Conservation (phyloP, 2,888 invertebrate genomes). For the Drosophila picticornis region DNA sequence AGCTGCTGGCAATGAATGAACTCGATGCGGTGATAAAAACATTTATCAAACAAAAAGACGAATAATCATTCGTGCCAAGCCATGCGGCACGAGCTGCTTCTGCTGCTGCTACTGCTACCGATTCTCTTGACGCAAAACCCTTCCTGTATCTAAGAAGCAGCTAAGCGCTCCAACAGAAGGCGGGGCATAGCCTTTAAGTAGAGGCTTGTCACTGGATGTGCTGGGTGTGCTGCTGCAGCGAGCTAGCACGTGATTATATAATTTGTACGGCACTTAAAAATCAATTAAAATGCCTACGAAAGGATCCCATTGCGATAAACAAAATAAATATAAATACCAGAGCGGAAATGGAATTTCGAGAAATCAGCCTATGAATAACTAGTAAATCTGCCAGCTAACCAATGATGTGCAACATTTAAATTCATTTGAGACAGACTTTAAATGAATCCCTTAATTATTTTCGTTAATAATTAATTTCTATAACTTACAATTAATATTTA, state of each 20-base stretch:
- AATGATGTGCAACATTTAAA: background rate
- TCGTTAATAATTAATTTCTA: background rate
- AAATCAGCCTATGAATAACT: conserved; percentile 3
- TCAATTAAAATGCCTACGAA: conserved; percentile 64
- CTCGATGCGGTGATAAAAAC: conserved; percentile 85
- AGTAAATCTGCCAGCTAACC: background rate
- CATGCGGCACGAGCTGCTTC: conserved; percentile 49
- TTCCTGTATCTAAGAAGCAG: conserved; percentile 29
- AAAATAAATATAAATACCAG: conserved; percentile 9
- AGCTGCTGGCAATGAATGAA: conserved; percentile 85
- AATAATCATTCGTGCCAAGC: conserved; percentile 80
- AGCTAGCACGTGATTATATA: conserved; percentile 61
- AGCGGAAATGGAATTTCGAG: conserved; percentile 14
- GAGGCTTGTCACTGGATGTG: conserved; percentile 13
- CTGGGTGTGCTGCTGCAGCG: conserved; percentile 1
- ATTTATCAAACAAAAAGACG: conserved; percentile 84
- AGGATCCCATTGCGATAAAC: conserved; percentile 32
- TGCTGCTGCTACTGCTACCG: conserved; percentile 1
- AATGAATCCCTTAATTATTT: background rate
- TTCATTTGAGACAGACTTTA: background rate
- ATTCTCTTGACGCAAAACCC: conserved; percentile 29
- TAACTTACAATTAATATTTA: background rate
- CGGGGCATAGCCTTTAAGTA: background rate
- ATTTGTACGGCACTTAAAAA: conserved; percentile 79
- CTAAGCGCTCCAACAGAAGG: background rate